Evolutionary conservation across 2,113 vertebrate species (phyloP).

Genomic region (Recurvirostra avosetta): DNA sequence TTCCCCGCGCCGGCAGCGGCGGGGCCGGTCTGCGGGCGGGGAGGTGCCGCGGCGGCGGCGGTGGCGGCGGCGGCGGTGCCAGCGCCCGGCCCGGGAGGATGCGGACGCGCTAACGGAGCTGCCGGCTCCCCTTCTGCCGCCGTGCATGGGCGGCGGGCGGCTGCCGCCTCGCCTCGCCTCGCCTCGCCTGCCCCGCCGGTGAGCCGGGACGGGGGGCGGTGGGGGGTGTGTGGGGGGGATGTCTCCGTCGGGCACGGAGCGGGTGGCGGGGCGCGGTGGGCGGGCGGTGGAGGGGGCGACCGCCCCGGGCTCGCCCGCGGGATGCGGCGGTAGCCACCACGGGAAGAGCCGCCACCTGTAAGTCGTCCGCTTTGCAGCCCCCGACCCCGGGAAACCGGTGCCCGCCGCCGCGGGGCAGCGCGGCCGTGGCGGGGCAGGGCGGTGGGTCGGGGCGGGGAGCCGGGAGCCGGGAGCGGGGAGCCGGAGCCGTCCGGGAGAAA

Average conservation of each 20-base stretch:
- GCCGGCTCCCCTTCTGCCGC: neutral
- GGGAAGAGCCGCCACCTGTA: neutral
- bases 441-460: neutral
- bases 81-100: neutral
- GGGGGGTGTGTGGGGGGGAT: neutral
- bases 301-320: neutral
- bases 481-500: neutral
- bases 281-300: neutral
- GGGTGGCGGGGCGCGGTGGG: neutral
- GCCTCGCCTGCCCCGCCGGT: neutral
- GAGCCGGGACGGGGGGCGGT: neutral
- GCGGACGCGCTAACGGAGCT: neutral
- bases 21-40: neutral
- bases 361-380: neutral
- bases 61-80: neutral
- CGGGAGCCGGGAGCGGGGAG: neutral
- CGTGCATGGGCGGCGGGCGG: conserved; percentile 10
- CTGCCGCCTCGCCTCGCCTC: neutral
- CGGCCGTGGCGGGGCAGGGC: neutral
- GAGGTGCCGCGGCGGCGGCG: neutral
- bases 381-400: neutral
- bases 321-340: no score
- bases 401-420: no score
- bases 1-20: neutral
- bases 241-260: neutral